These are phyloP conservation scores for Tautogolabrus adspersus DNA, from an alignment of 2,113 vertebrate species.

Conservation along the genomic window DNA sequence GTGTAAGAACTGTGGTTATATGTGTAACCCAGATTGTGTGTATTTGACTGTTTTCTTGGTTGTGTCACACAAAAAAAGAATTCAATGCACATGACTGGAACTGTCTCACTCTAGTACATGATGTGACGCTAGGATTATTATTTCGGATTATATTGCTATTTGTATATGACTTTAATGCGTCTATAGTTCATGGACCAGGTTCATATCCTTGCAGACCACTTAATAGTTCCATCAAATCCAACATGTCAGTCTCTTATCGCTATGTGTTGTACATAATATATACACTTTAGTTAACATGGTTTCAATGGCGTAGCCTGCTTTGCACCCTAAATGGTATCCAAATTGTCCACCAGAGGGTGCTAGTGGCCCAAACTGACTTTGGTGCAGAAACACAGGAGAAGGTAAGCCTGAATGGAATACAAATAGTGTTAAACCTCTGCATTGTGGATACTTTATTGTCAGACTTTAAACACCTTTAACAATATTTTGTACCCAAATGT, in stretches of 20 bases:
- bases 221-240: background rate
- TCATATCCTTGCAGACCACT: background rate
- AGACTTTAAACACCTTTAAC: background rate
- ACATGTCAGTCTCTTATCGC: background rate
- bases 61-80: background rate
- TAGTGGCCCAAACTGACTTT: constrained; percentile 37
- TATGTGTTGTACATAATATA: background rate
- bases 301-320: background rate
- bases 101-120: background rate
- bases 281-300: too few relatives aligned
- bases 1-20: background rate
- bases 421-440: background rate
- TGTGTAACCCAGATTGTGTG: background rate
- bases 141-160: too few relatives aligned
- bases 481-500: background rate
- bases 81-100: background rate
- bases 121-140: background rate
- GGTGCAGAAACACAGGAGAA: background rate
- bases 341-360: constrained; percentile 68
- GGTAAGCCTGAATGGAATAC: constrained; percentile 37
- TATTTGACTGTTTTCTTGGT: background rate
- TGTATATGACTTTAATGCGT: too few relatives aligned
- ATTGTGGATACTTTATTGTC: background rate
- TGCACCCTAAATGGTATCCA: background rate
- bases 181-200: too few relatives aligned